These are phyloP conservation scores for Clarias fuscus DNA, from an alignment of 2,797 vertebrate genomes.

Conservation along the genomic window DNA sequence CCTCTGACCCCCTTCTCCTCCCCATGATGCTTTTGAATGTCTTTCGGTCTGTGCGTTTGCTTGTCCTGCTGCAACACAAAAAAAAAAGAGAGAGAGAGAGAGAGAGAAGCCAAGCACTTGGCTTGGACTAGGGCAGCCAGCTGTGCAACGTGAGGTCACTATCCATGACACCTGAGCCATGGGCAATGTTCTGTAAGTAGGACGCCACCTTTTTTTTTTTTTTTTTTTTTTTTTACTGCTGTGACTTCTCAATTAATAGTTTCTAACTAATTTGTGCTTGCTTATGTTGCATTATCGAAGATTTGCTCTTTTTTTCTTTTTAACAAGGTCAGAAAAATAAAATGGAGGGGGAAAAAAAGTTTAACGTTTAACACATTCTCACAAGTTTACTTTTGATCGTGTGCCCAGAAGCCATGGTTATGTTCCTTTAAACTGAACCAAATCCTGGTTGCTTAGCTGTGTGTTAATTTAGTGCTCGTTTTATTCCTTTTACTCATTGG, in stretches of 20 bases:
- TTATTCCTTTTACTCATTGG: not conserved
- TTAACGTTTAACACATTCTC: constrained; percentile 27
- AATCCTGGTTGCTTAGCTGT: not conserved
- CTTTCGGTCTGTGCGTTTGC: constrained; percentile 91
- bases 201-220: constrained; percentile 83
- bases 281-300: constrained; percentile 49
- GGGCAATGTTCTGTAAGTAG: constrained; percentile 97
- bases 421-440: not conserved
- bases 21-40: constrained; percentile 97
- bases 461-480: constrained; percentile 1
- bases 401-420: constrained; percentile 61
- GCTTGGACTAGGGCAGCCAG: constrained; percentile 94
- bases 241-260: constrained; percentile 65
- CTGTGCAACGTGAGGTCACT: constrained; percentile 93
- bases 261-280: constrained; percentile 63
- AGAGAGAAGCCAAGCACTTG: constrained; percentile 86
- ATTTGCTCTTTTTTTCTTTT: not conserved
- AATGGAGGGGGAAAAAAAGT: not conserved
- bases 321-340: not conserved
- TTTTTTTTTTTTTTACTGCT: constrained; percentile 57
- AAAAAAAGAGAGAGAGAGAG: constrained; percentile 53
- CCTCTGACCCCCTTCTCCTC: constrained; percentile 80
- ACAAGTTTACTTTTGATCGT: constrained; percentile 39
- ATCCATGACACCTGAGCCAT: constrained; percentile 90
- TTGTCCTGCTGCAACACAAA: constrained; percentile 89